These are phyloP conservation scores for Poecilia velifera DNA, from an alignment of 2,797 vertebrate genomes.

Conservation along the genomic window DNA sequence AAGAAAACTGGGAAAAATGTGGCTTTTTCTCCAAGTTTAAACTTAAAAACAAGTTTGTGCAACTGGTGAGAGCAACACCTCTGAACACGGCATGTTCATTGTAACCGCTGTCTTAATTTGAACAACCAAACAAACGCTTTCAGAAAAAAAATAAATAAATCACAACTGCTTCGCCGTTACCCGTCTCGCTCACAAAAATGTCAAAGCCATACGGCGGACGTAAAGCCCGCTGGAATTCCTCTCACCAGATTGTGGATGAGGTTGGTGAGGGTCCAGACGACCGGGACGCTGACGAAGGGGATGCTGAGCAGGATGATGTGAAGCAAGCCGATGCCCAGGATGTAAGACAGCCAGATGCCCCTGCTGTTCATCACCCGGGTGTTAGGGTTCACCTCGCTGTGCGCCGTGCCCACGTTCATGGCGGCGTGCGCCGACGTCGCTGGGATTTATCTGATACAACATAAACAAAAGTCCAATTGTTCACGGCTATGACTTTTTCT, in stretches of 20 bases:
- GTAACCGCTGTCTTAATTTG: not conserved
- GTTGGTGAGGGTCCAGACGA: slow-evolving; percentile 97
- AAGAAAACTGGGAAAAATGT: not conserved
- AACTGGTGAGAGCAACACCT: not conserved
- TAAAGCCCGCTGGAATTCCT: not conserved
- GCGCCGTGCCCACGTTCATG: slow-evolving; percentile 98
- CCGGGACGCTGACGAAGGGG: slow-evolving; percentile 94
- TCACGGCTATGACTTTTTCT: not conserved
- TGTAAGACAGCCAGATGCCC: slow-evolving; percentile 97
- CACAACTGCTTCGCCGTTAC: not conserved
- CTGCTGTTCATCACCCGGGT: slow-evolving; percentile 97
- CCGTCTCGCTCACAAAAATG: not conserved
- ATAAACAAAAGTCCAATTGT: not conserved
- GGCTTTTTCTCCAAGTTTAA: not conserved
- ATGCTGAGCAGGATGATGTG: slow-evolving; percentile 97
- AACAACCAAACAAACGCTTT: not conserved
- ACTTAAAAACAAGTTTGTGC: not conserved
- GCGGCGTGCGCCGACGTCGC: not conserved
- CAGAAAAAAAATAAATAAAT: not conserved
- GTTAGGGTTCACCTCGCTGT: slow-evolving; percentile 98
- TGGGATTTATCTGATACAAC: not conserved
- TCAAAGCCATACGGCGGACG: not conserved
- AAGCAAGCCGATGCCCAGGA: slow-evolving; percentile 92
- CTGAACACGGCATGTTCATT: not conserved
- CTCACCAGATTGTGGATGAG: slow-evolving; percentile 98